Evolutionary conservation across 2,888 invertebrate species (phyloP).

Genomic region (Clivina fossor): DNA sequence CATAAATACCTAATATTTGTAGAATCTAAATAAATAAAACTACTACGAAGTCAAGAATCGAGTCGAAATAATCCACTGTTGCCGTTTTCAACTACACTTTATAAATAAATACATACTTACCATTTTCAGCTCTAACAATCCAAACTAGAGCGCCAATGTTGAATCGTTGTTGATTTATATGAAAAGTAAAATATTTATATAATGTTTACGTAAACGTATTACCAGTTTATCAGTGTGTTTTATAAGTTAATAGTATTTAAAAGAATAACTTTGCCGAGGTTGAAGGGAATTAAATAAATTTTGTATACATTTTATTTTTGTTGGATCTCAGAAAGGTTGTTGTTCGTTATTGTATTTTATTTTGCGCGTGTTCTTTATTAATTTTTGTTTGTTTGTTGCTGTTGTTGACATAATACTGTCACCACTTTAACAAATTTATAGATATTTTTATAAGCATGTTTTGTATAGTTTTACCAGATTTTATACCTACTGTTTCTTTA

Average conservation of each 20-base stretch:
- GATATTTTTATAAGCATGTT: conserved; percentile 44
- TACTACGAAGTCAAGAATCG: no score
- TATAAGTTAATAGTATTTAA: conserved; percentile 27
- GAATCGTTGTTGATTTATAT: conserved; percentile 33
- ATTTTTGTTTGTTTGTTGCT: conserved; percentile 44
- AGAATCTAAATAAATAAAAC: no score
- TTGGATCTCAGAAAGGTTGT: conserved; percentile 33
- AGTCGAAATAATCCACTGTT: no score
- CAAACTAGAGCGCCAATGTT: no score
- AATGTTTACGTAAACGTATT: conserved; percentile 27
- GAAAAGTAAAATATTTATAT: conserved; percentile 32
- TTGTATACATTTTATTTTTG: conserved; percentile 30
- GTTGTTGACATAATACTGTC: conserved; percentile 34
- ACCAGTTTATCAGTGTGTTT: conserved; percentile 32
- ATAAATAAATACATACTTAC: no score
- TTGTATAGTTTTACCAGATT: conserved; percentile 54
- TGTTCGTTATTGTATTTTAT: conserved; percentile 28
- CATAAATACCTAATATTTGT: no score
- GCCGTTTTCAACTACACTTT: no score
- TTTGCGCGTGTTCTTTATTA: conserved; percentile 22
- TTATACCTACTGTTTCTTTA: conserved; percentile 45
- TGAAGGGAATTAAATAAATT: conserved; percentile 31
- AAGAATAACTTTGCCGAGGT: conserved; percentile 30
- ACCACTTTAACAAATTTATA: conserved; percentile 28
- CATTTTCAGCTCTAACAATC: conserved; percentile 22